phyloP scores from a whole-genome alignment of 2,888 invertebrate species.

The Apotomis turbidana region DNA sequence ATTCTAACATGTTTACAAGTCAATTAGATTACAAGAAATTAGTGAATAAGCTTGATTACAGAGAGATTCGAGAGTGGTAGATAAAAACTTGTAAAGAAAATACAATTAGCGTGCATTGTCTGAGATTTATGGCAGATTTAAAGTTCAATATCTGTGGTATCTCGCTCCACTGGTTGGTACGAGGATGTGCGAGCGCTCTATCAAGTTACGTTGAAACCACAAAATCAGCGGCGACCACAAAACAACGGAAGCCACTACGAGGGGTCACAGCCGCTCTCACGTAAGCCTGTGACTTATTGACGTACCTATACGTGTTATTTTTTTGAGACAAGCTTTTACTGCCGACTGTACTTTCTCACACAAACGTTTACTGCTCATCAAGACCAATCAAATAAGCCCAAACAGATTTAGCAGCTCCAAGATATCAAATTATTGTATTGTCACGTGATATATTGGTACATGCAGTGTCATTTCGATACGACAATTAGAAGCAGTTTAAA shows the following conservation, averaged over 20 bases:
- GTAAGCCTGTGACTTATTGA: conserved; percentile 64
- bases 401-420: too few species aligned
- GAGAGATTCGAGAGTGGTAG: too few species aligned
- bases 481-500: too few species aligned
- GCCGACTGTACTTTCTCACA: too few species aligned
- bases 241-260: conserved; percentile 78
- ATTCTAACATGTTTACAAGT: too few species aligned
- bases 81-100: background rate
- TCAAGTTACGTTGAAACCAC: conserved; percentile 82
- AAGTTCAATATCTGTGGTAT: conserved; percentile 49
- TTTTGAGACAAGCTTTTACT: too few species aligned
- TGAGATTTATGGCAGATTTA: background rate
- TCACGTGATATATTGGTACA: too few species aligned
- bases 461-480: too few species aligned
- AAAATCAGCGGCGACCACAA: conserved; percentile 78
- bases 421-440: too few species aligned
- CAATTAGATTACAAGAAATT: too few species aligned
- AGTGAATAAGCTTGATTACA: too few species aligned
- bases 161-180: conserved; percentile 55
- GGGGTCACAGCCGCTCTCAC: conserved; percentile 68
- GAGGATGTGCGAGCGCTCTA: conserved; percentile 76
- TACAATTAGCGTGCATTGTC: background rate
- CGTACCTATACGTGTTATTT: conserved; percentile 46
- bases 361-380: too few species aligned
- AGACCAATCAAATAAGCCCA: background rate